phyloP scores from a whole-genome alignment of 2,797 vertebrate genomes.

The Buceros bicornis region DNA sequence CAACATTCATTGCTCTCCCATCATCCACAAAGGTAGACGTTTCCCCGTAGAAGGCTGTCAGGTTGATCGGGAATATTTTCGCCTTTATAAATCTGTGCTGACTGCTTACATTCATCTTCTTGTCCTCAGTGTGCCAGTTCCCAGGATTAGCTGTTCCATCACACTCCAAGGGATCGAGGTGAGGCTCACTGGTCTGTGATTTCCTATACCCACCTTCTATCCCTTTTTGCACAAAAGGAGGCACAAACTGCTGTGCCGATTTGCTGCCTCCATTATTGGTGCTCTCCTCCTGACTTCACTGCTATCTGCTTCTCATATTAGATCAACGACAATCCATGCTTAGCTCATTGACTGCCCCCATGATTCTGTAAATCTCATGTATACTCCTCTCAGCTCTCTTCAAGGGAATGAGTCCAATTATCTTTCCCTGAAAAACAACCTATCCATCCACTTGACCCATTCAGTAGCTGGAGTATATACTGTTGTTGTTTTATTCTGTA shows the following conservation, averaged over 20 bases:
- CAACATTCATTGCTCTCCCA: neutral
- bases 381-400: neutral
- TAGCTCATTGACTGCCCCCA: neutral
- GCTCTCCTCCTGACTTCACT: neutral
- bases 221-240: neutral
- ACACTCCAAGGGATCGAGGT: fast-evolving
- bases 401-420: neutral
- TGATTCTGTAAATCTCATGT: neutral
- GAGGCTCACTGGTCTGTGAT: neutral
- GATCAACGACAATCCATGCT: neutral
- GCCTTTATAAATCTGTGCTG: neutral
- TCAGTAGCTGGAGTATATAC: neutral
- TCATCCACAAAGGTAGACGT: neutral
- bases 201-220: neutral
- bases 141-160: neutral
- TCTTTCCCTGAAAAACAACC: neutral
- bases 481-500: neutral
- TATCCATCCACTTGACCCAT: neutral
- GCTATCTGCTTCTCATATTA: neutral
- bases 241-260: neutral
- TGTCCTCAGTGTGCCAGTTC: neutral
- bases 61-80: neutral
- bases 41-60: neutral
- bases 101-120: neutral
- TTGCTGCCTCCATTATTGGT: neutral